Base-by-base conservation (phyloP, 2,888 invertebrate species). In the Tryphoninae sp. region DNA sequence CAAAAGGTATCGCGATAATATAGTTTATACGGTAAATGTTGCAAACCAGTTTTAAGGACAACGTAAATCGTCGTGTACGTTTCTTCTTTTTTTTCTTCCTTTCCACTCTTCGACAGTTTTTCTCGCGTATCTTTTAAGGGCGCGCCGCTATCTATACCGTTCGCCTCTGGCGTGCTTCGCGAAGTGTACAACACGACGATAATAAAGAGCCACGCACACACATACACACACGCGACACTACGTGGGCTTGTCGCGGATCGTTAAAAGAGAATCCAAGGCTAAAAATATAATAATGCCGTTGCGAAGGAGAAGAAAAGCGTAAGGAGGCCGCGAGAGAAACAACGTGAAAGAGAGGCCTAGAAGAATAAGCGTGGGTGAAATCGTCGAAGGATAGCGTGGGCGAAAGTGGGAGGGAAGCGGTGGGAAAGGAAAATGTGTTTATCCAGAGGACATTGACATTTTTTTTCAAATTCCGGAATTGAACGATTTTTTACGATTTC, bases 271-370 rank as follows among this genome's bases (percentile, higher is more conserved):
- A 55, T 19, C 68, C 80, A 72, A 64, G 80, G 73, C 72, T 61
- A 77, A 76, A 67, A 76, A 76, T 72, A 68, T 80, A 72, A 77
- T 73, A 72, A 76, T 68, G 67, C 76, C 8, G 8, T 7, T 7
- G 55, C 7, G 55, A 55, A 19, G 13, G 33, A 26, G 40, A 55
- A 67, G 40, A 55, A n/a, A 68, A 74, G 23, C 6, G 13, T 45
- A 49, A 55, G 67, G 68, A 59, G 42, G 45, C 4, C 16, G 22
- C n/a, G 49, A 45, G 58, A 33, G 45, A 80, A 45, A 26, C 22
- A 62, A 22, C 49, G 67, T 42, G 51, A 53, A 65, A 67, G 64
- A 33, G 33, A 33, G 16, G 51, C 22, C 73, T 40, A 9, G 13
- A 51, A 51, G 23, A 74, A 23, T 8, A 13, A 11, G 64, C 59